A percentile compares a stretch with the other conserved stretches of the same genome.
Evolutionary conservation across 2,888 invertebrate species (phyloP).

Genomic region (Eumerus sabulonum): DNA sequence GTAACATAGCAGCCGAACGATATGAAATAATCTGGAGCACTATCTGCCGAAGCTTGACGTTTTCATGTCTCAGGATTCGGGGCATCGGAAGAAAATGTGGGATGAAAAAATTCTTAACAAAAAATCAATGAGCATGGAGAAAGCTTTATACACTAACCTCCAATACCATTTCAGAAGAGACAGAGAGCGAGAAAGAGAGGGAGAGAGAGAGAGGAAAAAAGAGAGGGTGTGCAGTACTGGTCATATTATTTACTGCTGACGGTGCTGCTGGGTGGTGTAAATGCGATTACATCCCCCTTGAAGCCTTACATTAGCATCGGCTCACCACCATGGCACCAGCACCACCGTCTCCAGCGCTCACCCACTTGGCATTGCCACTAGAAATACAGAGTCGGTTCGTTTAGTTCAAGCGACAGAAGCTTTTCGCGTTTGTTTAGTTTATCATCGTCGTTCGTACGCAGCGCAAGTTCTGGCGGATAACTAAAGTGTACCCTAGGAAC

Average conservation of each 20-base stretch:
- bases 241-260: too few relatives aligned
- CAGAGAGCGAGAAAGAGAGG: too few relatives aligned
- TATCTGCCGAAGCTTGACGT: neutral
- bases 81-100: neutral
- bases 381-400: slow-evolving; percentile 34
- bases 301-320: slow-evolving; percentile 49
- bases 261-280: slow-evolving; percentile 25
- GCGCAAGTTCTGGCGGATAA: slow-evolving; percentile 69
- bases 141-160: slow-evolving; percentile 52
- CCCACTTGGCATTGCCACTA: slow-evolving; percentile 13
- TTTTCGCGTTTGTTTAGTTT: slow-evolving; percentile 72
- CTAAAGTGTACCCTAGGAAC: slow-evolving; percentile 30
- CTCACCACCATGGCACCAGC: slow-evolving; percentile 32
- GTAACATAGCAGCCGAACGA: too few relatives aligned
- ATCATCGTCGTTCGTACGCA: slow-evolving; percentile 73
- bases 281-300: slow-evolving; percentile 64
- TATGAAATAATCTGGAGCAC: too few relatives aligned
- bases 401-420: slow-evolving; percentile 26
- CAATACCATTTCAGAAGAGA: slow-evolving; percentile 15
- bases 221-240: too few relatives aligned
- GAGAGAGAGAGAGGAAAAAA: too few relatives aligned
- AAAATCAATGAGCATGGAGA: slow-evolving; percentile 64
- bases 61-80: slow-evolving; percentile 43
- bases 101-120: slow-evolving; percentile 16
- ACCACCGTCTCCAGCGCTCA: slow-evolving; percentile 37